These are phyloP conservation scores for Delichon dasypus DNA, from an alignment of 2,797 vertebrate genomes.

Conservation along the genomic window DNA sequence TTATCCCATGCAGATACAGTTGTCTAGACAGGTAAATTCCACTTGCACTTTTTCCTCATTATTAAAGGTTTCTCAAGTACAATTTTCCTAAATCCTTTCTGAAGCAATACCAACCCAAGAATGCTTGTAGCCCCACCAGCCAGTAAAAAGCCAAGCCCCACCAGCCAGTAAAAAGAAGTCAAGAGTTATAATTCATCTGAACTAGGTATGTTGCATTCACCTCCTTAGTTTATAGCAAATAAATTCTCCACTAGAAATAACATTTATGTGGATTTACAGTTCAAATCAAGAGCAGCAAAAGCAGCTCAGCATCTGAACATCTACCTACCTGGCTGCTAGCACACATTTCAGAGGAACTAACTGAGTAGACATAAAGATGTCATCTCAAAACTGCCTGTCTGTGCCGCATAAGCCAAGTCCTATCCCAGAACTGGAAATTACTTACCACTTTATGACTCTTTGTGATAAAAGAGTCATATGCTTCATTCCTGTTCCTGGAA, in stretches of 20 bases:
- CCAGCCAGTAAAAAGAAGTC: background rate
- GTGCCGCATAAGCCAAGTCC: background rate
- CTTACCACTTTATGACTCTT: background rate
- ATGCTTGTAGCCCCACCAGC: background rate
- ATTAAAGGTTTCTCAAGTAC: background rate
- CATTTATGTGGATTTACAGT: background rate
- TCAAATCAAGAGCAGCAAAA: background rate
- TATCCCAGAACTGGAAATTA: background rate
- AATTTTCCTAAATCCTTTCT: background rate
- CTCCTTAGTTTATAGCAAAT: background rate
- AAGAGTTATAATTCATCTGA: slow-evolving; percentile 3
- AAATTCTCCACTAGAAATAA: slow-evolving; percentile 6
- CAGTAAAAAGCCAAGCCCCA: background rate
- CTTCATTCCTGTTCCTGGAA: background rate
- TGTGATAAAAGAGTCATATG: background rate
- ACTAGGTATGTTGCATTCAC: background rate
- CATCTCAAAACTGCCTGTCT: background rate
- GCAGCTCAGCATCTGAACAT: background rate
- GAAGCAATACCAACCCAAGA: background rate
- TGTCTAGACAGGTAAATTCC: background rate
- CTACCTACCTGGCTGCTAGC: background rate
- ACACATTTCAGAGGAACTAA: background rate
- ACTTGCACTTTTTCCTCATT: background rate
- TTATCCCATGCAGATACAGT: background rate
- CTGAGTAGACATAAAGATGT: slow-evolving; percentile 1